phyloP scores from a whole-genome alignment of 2,888 invertebrate species.

The Alloplasta piceator region DNA sequence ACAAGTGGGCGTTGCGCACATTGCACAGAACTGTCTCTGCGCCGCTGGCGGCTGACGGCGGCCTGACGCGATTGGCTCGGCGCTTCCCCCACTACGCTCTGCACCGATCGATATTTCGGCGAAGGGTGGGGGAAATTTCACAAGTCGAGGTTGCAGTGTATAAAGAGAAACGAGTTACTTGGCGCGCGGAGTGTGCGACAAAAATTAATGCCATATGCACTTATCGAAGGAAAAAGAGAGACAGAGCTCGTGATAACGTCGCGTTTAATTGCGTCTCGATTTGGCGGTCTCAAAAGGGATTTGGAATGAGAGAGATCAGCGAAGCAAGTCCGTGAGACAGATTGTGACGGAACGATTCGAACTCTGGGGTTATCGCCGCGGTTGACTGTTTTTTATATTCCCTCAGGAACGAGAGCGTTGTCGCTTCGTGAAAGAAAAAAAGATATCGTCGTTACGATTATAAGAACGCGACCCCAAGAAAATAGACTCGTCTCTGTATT shows the following conservation, averaged over 20 bases:
- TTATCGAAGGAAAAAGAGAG: constrained; percentile 5
- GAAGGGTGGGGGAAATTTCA: too few relatives aligned
- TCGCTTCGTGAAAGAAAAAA: constrained; percentile 32
- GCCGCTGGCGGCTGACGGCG: too few relatives aligned
- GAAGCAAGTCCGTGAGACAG: constrained; percentile 75
- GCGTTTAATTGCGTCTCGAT: constrained; percentile 60
- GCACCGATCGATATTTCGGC: too few relatives aligned
- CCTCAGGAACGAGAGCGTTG: constrained; percentile 27
- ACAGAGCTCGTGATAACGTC: constrained; percentile 20
- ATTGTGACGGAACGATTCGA: constrained; percentile 76
- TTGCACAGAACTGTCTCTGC: too few relatives aligned
- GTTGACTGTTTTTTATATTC: constrained; percentile 31
- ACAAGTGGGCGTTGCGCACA: too few relatives aligned
- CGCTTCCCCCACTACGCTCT: too few relatives aligned
- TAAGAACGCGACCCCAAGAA: constrained; percentile 52
- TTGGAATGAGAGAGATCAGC: constrained; percentile 31
- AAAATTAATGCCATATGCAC: constrained; percentile 1
- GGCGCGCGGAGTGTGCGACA: background rate
- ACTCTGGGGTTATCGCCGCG: constrained; percentile 75
- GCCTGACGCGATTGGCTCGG: too few relatives aligned
- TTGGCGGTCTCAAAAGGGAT: constrained; percentile 30
- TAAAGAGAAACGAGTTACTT: too few relatives aligned
- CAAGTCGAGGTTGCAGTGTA: too few relatives aligned
- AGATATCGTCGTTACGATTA: constrained; percentile 36
- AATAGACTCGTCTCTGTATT: constrained; percentile 49